Base-by-base conservation (phyloP, 2,113 vertebrate genomes). In the Oreochromis aureus region DNA sequence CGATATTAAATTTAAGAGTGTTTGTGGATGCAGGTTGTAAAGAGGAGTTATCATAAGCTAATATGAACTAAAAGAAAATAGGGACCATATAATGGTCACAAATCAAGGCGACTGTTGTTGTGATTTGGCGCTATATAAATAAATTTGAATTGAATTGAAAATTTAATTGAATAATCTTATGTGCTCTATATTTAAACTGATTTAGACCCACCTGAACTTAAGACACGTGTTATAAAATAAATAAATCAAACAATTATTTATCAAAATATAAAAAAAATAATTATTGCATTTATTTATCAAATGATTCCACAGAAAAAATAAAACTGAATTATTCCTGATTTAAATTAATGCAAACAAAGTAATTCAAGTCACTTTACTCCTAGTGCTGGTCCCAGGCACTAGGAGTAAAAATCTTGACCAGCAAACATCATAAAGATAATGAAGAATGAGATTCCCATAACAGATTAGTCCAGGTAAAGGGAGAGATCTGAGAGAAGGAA, bases 21-120 rank as follows among this genome's bases (percentile, higher is more conserved):
- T 69, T 69, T 66, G 19, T 39, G 34, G 34, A 66, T 66, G 61
- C 18, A 66, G 61, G 10, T 39, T 66, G 61, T 66, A 66, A 66
- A 66, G 32, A 39, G 32, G 18, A 66, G 6, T 66, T 36, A 39
- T 39, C 32, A 36, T n/a, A n/a, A 36, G 32, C 61, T 39, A 66
- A 66, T 39, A 39, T n/a, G 6, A 36, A 66, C 6, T 12, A 66
- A 39, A 66, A 66, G 32, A 66, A 66, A 39, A 66, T n/a, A 39
- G 32, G 12, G 32, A n/a, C 59, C 32, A 63, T 63, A n/a, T 12
- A n/a, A 63, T 63, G 30, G 16, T 3, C 30, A 10, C 16, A 63
- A 63, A 34, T 19, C 16, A 63, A 63, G 59, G 59, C 9, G 16
- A 61, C 9, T 19, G 16, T 34, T 61, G 59, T 1, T 34, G 30